phyloP scores from a whole-genome alignment of 2,113 vertebrate genomes.

The Spizaetus ornatus region DNA sequence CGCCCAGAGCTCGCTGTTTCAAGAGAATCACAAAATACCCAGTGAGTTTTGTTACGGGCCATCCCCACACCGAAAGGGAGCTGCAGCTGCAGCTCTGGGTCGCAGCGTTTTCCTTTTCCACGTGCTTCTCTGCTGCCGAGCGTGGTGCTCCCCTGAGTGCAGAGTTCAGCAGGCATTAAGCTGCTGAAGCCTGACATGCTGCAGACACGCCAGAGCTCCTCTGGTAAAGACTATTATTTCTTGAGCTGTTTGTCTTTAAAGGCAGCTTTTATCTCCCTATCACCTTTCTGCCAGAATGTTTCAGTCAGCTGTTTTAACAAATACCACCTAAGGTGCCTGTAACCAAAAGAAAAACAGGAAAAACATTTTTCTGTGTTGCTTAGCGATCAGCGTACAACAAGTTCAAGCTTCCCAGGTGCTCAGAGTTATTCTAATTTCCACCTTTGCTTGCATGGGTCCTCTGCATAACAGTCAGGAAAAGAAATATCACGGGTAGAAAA shows the following conservation, averaged over 20 bases:
- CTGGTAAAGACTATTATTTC: background rate
- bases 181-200: background rate
- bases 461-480: background rate
- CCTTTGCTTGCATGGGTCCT: background rate
- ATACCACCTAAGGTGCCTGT: conserved; percentile 9
- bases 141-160: accelerated
- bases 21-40: background rate
- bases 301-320: conserved; percentile 17
- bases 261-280: conserved; percentile 27
- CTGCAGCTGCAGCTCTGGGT: background rate
- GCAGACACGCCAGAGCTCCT: background rate
- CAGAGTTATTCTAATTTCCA: background rate
- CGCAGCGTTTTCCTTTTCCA: background rate
- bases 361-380: conserved; percentile 34
- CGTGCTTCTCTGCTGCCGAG: background rate
- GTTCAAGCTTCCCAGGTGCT: background rate
- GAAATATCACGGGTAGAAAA: background rate
- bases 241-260: conserved; percentile 7
- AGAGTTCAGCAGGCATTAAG: background rate
- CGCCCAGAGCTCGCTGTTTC: accelerated
- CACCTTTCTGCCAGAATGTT: conserved; percentile 36
- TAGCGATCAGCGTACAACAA: background rate
- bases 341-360: conserved; percentile 25
- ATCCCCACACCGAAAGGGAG: background rate
- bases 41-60: accelerated